phyloP scores from a whole-genome alignment of 2,888 invertebrate species.

The Oscheius sp. region DNA sequence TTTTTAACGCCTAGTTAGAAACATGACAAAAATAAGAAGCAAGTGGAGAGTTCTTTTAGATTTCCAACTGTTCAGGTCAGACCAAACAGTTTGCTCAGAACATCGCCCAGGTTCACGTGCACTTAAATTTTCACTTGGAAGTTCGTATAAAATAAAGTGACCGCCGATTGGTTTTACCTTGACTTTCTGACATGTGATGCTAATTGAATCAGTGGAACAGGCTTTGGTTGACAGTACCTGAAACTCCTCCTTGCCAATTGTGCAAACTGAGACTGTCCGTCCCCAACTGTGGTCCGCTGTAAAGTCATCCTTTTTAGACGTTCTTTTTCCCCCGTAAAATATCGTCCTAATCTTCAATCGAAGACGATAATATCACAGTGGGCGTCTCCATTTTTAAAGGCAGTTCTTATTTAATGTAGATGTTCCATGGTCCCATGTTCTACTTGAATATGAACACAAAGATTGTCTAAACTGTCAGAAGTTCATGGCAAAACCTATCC shows the following conservation, averaged over 20 bases:
- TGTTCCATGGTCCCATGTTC: background rate
- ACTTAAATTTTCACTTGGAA: too few relatives aligned
- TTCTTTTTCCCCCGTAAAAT: too few relatives aligned
- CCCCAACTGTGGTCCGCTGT: too few relatives aligned
- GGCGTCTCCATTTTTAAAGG: too few relatives aligned
- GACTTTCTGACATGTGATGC: conserved; percentile 24
- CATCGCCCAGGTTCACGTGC: too few relatives aligned
- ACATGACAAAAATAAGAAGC: too few relatives aligned
- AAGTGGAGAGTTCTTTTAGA: too few relatives aligned
- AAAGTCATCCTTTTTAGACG: too few relatives aligned
- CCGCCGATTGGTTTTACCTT: conserved; percentile 19
- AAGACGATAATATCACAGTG: background rate
- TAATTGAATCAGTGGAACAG: conserved; percentile 28
- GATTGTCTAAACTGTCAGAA: conserved; percentile 27
- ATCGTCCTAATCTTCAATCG: background rate
- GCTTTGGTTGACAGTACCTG: conserved; percentile 10
- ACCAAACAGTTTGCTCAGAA: too few relatives aligned
- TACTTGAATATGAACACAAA: background rate
- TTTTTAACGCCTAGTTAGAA: too few relatives aligned
- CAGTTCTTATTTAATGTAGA: too few relatives aligned
- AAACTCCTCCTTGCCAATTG: conserved; percentile 5
- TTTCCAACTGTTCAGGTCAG: too few relatives aligned
- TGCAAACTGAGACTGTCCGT: background rate
- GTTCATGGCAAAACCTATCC: conserved; percentile 34
- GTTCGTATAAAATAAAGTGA: background rate